These are phyloP conservation scores for Papilio protenor DNA, from an alignment of 2,888 invertebrate genomes.

Conservation along the genomic window DNA sequence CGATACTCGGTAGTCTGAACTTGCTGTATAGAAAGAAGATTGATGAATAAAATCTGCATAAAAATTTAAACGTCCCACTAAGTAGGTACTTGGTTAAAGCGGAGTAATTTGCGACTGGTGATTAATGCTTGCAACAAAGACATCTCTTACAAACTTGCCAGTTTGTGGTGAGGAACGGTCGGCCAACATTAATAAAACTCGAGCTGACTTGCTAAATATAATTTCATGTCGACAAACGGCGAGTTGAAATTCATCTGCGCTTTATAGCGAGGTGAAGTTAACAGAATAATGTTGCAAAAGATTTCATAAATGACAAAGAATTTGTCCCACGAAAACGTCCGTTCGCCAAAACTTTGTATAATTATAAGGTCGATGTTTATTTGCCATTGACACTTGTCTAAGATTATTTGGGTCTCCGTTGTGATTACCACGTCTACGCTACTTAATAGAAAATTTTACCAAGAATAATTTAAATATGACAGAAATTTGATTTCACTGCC, in stretches of 20 bases:
- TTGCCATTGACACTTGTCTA: constrained; percentile 17
- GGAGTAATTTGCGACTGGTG: constrained; percentile 13
- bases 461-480: not conserved
- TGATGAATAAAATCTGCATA: not conserved
- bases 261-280: constrained; percentile 40
- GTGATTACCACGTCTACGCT: not conserved
- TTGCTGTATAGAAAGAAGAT: not conserved
- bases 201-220: constrained; percentile 48
- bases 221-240: constrained; percentile 50
- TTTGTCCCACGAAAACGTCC: constrained; percentile 36
- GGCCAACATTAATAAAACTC: constrained; percentile 52
- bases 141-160: constrained; percentile 30
- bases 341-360: constrained; percentile 38
- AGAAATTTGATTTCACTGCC: not conserved
- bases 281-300: constrained; percentile 42
- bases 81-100: constrained; percentile 8
- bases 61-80: constrained; percentile 11
- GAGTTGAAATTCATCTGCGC: constrained; percentile 45
- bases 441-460: not conserved
- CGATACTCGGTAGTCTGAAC: not conserved
- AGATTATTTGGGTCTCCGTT: constrained; percentile 10
- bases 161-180: constrained; percentile 40
- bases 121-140: constrained; percentile 28
- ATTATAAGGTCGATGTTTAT: constrained; percentile 38
- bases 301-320: constrained; percentile 47